These are phyloP conservation scores for Acipenser oxyrinchus DNA, from an alignment of 2,797 vertebrate genomes.

Conservation along the genomic window DNA sequence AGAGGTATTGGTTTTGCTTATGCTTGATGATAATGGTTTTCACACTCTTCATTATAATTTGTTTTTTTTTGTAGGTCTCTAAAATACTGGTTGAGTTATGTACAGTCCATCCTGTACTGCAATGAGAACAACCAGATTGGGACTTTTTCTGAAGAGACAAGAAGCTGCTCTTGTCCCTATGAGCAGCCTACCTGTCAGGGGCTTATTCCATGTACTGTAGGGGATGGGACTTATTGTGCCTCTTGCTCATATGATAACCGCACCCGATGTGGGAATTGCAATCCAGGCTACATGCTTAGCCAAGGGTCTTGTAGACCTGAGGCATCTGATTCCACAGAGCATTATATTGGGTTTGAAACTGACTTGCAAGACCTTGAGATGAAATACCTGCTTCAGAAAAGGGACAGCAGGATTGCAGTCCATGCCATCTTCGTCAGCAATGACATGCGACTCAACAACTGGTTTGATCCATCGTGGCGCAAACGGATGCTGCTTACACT, in stretches of 20 bases:
- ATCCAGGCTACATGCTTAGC: conserved; percentile 83
- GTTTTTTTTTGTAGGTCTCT: conserved; percentile 57
- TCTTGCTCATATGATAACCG: conserved; percentile 87
- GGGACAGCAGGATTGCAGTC: conserved; percentile 76
- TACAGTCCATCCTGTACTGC: conserved; percentile 95
- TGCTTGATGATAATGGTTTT: too few relatives aligned
- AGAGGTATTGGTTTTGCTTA: too few relatives aligned
- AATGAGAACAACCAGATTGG: conserved; percentile 89
- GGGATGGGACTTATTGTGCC: conserved; percentile 73
- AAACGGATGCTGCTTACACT: conserved; percentile 93
- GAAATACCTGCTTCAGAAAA: conserved; percentile 80
- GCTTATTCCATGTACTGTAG: conserved; percentile 75
- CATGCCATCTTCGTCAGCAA: conserved; percentile 96
- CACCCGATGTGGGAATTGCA: conserved; percentile 84
- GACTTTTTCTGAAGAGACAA: conserved; percentile 81
- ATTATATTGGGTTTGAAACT: conserved; percentile 91
- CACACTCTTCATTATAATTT: too few relatives aligned
- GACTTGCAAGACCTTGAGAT: conserved; percentile 90
- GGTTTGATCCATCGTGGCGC: conserved; percentile 95
- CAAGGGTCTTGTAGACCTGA: conserved; percentile 87
- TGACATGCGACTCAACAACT: conserved; percentile 90
- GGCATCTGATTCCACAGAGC: conserved; percentile 89
- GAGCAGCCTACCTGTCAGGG: conserved; percentile 80
- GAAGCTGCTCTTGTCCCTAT: conserved; percentile 81
- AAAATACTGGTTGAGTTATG: conserved; percentile 83